phyloP scores from a whole-genome alignment of 2,113 vertebrate genomes.

The Geothlypis trichas region DNA sequence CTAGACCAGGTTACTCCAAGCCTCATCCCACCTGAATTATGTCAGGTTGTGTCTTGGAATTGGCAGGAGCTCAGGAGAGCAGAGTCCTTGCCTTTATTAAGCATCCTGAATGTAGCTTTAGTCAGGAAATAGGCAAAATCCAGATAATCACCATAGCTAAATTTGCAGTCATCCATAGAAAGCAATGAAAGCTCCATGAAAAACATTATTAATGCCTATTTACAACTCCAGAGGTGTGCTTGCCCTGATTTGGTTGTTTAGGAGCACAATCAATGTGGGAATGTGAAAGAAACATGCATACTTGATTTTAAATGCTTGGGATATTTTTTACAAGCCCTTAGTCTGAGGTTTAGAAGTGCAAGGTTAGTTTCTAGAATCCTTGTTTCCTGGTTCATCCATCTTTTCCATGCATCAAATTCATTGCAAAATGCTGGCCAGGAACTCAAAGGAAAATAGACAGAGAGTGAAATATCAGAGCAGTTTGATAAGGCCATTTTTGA shows the following conservation, averaged over 20 bases:
- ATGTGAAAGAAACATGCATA: background rate
- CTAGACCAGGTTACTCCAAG: background rate
- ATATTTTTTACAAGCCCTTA: background rate
- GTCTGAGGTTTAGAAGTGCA: background rate
- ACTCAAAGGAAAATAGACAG: background rate
- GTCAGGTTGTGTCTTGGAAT: background rate
- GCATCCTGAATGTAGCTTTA: accelerated
- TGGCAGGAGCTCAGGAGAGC: background rate
- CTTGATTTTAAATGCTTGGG: background rate
- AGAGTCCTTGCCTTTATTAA: background rate
- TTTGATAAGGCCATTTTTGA: background rate
- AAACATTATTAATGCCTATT: background rate
- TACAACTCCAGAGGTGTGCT: background rate
- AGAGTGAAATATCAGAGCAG: background rate
- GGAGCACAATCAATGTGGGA: accelerated
- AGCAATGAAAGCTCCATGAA: background rate
- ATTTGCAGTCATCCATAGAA: background rate
- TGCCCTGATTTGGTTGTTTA: background rate
- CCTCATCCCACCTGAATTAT: background rate
- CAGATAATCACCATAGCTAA: background rate
- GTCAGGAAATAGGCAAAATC: background rate
- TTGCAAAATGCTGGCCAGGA: background rate
- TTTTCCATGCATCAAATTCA: background rate
- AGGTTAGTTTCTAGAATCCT: background rate
- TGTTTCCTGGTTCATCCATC: background rate